Percentiles rank a stretch among this genome's conserved stretches.
phyloP scores from a whole-genome alignment of 2,888 invertebrate genomes.

The Diabrotica balteata region DNA sequence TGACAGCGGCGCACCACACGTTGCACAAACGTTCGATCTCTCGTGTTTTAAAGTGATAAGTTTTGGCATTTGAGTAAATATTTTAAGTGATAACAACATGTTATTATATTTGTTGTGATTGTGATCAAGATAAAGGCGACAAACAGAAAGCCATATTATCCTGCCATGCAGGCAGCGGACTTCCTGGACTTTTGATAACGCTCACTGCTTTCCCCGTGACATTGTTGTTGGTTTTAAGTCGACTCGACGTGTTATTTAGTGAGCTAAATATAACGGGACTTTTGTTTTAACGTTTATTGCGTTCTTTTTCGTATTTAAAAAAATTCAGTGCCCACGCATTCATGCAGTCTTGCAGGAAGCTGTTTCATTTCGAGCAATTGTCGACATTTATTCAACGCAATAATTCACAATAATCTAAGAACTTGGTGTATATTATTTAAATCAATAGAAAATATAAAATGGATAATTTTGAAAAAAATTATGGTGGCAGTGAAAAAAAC shows the following conservation, averaged over 20 bases:
- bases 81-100: constrained; percentile 40
- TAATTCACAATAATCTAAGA: too few relatives aligned
- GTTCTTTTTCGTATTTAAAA: too few relatives aligned
- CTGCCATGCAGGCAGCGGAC: constrained; percentile 52
- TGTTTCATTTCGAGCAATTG: too few relatives aligned
- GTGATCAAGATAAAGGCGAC: constrained; percentile 49
- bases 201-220: constrained; percentile 20
- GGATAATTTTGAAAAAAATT: too few relatives aligned
- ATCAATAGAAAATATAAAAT: too few relatives aligned
- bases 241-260: background rate
- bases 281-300: background rate
- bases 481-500: too few relatives aligned
- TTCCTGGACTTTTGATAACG: constrained; percentile 47
- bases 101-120: constrained; percentile 49
- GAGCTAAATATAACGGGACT: constrained; percentile 7
- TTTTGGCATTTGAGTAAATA: constrained; percentile 47
- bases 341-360: too few relatives aligned
- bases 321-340: too few relatives aligned
- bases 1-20: too few relatives aligned
- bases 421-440: too few relatives aligned
- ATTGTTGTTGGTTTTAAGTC: constrained; percentile 20
- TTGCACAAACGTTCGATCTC: constrained; percentile 4
- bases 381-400: too few relatives aligned
- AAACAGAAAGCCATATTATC: constrained; percentile 52
- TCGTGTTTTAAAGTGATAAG: constrained; percentile 38